Evolutionary conservation across 2,888 invertebrate genomes (phyloP).

Genomic region (Oxytorus armatus): DNA sequence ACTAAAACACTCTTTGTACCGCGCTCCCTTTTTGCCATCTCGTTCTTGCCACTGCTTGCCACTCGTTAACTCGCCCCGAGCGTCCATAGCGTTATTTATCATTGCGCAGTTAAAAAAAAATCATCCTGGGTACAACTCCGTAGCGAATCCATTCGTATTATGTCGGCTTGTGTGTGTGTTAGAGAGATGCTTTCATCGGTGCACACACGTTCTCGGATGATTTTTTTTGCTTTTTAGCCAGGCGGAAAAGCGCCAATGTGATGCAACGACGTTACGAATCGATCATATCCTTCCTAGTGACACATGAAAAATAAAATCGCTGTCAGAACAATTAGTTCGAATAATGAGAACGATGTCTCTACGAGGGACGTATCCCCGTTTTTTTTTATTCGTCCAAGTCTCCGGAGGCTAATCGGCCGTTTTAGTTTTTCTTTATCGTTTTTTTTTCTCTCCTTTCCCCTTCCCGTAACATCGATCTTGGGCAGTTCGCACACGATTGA

Average conservation of each 20-base stretch:
- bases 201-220: slow-evolving; percentile 37
- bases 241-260: too few species aligned
- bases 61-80: too few species aligned
- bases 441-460: slow-evolving; percentile 20
- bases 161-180: slow-evolving; percentile 39
- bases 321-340: slow-evolving; percentile 66
- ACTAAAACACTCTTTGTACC: slow-evolving; percentile 82
- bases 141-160: slow-evolving; percentile 13
- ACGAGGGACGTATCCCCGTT: slow-evolving; percentile 4
- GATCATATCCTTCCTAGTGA: slow-evolving; percentile 57
- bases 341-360: slow-evolving; percentile 54
- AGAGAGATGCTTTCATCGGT: slow-evolving; percentile 12
- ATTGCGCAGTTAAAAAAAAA: slow-evolving; percentile 40
- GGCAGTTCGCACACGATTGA: slow-evolving; percentile 53
- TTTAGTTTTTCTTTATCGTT: background rate
- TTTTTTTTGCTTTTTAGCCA: slow-evolving; percentile 43
- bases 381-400: slow-evolving; percentile 41
- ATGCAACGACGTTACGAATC: slow-evolving; percentile 67
- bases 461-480: slow-evolving; percentile 52
- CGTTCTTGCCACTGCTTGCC: too few species aligned
- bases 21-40: slow-evolving; percentile 71
- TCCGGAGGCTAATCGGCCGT: slow-evolving; percentile 29
- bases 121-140: background rate
- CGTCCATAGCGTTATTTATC: slow-evolving; percentile 56
- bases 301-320: slow-evolving; percentile 64